Evolutionary conservation across 2,113 vertebrate genomes (phyloP).

Genomic region (Oxyruncus cristatus): DNA sequence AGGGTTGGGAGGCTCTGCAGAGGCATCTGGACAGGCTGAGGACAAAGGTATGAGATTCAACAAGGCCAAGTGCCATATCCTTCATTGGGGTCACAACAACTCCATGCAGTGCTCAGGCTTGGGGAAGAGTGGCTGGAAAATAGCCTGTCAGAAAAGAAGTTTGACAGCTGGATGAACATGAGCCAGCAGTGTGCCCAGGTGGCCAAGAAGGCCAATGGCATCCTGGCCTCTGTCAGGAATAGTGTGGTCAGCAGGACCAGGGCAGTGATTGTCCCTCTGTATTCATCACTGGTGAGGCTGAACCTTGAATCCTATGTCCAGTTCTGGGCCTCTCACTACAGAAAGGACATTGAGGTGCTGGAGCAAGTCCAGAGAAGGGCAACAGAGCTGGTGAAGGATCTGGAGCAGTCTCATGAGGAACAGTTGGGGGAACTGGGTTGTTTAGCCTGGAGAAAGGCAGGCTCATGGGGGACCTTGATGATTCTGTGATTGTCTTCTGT

Average conservation of each 20-base stretch:
- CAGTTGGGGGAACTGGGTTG: neutral
- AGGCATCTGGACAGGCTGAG: neutral
- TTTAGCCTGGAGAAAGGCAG: neutral
- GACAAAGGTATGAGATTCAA: neutral
- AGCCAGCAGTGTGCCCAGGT: neutral
- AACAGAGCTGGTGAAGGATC: rapidly evolving
- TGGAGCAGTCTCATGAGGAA: neutral
- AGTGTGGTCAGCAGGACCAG: neutral
- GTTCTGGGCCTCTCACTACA: neutral
- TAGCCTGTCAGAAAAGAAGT: neutral
- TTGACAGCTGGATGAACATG: neutral
- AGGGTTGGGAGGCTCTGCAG: neutral
- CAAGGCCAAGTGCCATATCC: neutral
- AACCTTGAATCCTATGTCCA: neutral
- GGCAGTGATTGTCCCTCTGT: neutral
- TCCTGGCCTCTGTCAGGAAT: neutral
- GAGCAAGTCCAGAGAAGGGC: neutral
- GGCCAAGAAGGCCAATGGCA: neutral
- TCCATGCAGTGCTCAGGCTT: neutral
- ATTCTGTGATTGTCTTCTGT: neutral
- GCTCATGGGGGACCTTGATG: neutral
- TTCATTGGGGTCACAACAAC: neutral
- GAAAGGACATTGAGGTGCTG: neutral
- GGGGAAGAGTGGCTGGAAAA: neutral
- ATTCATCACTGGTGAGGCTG: neutral